Percentiles rank a stretch among this genome's conserved stretches.
Evolutionary conservation across 2,113 vertebrate species (phyloP).

Genomic region (Centrocercus urophasianus): DNA sequence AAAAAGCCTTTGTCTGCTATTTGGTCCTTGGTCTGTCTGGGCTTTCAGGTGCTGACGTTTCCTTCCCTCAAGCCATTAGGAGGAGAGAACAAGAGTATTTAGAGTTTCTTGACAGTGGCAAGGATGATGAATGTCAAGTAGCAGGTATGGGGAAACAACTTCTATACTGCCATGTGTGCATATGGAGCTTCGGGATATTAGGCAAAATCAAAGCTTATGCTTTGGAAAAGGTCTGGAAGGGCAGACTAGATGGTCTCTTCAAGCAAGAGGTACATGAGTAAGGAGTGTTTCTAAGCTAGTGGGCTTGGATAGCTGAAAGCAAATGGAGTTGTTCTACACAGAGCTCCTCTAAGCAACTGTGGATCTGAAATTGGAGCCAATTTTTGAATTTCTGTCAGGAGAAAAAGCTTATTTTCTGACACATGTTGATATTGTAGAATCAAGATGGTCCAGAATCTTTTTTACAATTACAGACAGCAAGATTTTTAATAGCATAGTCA

Average conservation of each 20-base stretch:
- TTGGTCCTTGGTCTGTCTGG: background rate
- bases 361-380: background rate
- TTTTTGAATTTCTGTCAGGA: background rate
- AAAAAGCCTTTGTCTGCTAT: background rate
- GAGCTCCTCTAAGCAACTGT: background rate
- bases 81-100: background rate
- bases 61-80: background rate
- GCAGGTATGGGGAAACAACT: background rate
- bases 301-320: background rate
- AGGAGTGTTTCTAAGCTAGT: background rate
- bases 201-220: background rate
- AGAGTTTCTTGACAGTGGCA: background rate
- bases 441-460: background rate
- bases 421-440: background rate
- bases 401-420: background rate
- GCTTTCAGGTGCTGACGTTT: background rate
- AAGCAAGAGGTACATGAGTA: background rate
- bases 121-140: background rate
- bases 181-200: background rate
- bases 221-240: background rate
- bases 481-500: background rate
- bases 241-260: background rate
- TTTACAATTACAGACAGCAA: background rate
- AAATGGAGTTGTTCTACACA: background rate
- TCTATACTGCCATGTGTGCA: background rate